phyloP scores from a whole-genome alignment of 2,797 vertebrate genomes.

The Bradypus variegatus region DNA sequence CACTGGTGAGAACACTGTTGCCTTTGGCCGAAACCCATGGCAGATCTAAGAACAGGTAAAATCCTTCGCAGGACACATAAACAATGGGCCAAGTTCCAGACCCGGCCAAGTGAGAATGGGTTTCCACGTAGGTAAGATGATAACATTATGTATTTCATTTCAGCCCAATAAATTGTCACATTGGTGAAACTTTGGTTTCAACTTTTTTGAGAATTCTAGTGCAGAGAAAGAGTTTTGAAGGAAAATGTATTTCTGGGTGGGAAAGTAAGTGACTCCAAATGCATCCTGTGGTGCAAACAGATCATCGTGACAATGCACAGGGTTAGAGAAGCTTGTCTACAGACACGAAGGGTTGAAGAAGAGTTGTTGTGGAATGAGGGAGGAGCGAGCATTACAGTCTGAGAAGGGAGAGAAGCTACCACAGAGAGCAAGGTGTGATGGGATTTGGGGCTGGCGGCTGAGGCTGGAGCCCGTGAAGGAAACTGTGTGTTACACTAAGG shows the following conservation, averaged over 20 bases:
- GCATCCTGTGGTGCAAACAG: background rate
- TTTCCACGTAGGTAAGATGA: background rate
- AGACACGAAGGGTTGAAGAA: background rate
- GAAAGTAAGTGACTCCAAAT: background rate
- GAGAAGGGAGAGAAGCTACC: background rate
- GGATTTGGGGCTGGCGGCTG: accelerated
- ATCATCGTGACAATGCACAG: background rate
- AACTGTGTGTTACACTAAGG: accelerated
- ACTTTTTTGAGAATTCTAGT: background rate
- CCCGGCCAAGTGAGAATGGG: background rate
- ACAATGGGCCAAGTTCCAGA: background rate
- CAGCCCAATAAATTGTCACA: background rate
- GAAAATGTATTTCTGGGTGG: background rate
- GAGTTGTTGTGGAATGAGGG: background rate
- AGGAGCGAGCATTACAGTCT: accelerated
- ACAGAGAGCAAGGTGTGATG: no score
- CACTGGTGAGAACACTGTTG: background rate
- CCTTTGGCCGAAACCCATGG: background rate
- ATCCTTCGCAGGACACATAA: background rate
- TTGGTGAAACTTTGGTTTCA: background rate
- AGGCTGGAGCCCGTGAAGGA: background rate
- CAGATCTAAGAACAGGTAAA: background rate
- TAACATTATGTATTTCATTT: background rate
- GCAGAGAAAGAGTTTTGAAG: background rate
- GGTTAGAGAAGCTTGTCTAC: background rate